Evolutionary conservation across 2,888 invertebrate species (phyloP), one percentile per base, ranked within the genome.

Genomic region (Athalia rosae): DNA sequence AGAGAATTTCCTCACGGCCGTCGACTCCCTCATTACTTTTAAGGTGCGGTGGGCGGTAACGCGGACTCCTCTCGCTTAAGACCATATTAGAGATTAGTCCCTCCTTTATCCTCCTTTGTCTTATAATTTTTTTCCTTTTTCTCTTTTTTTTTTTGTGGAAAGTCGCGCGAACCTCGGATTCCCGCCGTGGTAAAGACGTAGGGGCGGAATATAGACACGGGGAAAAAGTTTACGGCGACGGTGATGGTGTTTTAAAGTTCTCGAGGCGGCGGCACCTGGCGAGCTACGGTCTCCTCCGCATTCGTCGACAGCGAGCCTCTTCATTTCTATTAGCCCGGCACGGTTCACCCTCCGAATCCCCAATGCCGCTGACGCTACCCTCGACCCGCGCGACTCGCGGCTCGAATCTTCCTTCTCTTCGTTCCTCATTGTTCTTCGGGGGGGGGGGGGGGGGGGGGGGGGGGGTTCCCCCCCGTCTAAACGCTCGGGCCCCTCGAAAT

Each of bases 291-390:
- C 28, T 28, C 28, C 28, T 28, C 28, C 28, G 28, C 82, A 81
- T 80, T 82, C 82, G 83, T 81, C 84, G 87, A 85, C 84, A 84
- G 82, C 82, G 71, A 76, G 78, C 82, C 85, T 84, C 86, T 86
- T 86, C 85, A 83, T 86, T 87, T 87, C 87, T 86, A 87, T 86
- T 87, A 86, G 83, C 85, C 74, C 15, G 62, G 59, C 74, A 13
- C 74, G 45, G 74, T 74, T 81, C 83, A 45, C 71, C 71, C 71
- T 71, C 71, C 76, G 76, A 76, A 77, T 79, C 77, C 69, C 48
- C 77, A 47, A 11, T 61, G 76, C 79, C 76, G 79, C 79, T 79
- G 63, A 11, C 59, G 77, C 79, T 80, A 79, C 79, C 80, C 80
- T 80, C 79, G 76, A 76, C 79, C 80, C 80, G 41, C n/a, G 45